Percentiles rank a stretch among this genome's conserved stretches.
phyloP scores from a whole-genome alignment of 1,140 invertebrate genomes.

The Zaprionus davidi region DNA sequence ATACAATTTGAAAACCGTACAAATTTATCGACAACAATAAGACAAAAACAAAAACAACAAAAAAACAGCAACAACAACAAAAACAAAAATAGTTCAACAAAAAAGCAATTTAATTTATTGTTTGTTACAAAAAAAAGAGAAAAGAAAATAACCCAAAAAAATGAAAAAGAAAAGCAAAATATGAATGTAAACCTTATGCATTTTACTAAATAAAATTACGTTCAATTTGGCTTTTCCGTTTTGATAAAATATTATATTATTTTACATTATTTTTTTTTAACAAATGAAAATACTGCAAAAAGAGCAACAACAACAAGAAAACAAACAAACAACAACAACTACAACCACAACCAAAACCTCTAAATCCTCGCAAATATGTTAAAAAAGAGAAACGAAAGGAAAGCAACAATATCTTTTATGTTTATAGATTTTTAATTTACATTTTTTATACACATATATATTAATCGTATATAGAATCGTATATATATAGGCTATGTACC shows the following conservation, averaged over 20 bases:
- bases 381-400: constrained; percentile 24
- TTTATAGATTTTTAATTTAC: constrained; percentile 56
- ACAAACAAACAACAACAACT: constrained; percentile 44
- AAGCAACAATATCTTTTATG: constrained; percentile 48
- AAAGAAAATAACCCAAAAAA: constrained; percentile 22
- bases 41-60: constrained; percentile 28
- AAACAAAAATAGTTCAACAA: constrained; percentile 20
- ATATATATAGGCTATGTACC: constrained; percentile 46
- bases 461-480: constrained; percentile 30
- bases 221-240: constrained; percentile 41
- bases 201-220: constrained; percentile 37
- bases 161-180: constrained; percentile 19
- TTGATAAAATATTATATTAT: constrained; percentile 34
- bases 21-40: constrained; percentile 68
- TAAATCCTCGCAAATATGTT: constrained; percentile 69
- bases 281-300: constrained; percentile 35
- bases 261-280: constrained; percentile 27
- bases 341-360: constrained; percentile 73
- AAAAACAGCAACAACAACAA: constrained; percentile 25
- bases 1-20: constrained; percentile 72
- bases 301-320: constrained; percentile 47
- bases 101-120: constrained; percentile 55
- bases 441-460: constrained; percentile 45
- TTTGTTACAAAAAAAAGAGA: constrained; percentile 43
- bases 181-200: constrained; percentile 53